Evolutionary conservation across 2,888 invertebrate genomes (phyloP).

Genomic region (Helicoverpa assulta): DNA sequence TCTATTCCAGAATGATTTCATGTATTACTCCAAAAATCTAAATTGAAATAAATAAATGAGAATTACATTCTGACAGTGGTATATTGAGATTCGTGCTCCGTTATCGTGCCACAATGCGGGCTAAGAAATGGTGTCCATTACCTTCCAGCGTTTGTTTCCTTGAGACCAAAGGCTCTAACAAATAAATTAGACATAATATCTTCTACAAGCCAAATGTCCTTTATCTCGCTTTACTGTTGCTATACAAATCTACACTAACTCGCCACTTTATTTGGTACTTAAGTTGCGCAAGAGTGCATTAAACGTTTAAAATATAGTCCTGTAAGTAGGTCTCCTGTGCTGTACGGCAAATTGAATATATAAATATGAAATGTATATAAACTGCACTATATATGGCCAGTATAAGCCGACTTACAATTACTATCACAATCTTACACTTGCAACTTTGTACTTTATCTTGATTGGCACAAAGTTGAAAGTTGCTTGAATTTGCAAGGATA

Average conservation of each 20-base stretch:
- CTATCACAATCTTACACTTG: slow-evolving; percentile 24
- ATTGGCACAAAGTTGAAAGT: slow-evolving; percentile 14
- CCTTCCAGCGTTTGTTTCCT: slow-evolving; percentile 3
- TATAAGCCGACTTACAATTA: slow-evolving; percentile 29
- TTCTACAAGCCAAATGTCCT: slow-evolving; percentile 29
- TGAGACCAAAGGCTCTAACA: slow-evolving; percentile 2
- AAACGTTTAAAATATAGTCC: slow-evolving; percentile 61
- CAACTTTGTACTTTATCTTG: slow-evolving; percentile 25
- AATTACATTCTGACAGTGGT: background rate
- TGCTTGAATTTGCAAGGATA: slow-evolving; percentile 10
- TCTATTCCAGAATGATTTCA: too few species aligned
- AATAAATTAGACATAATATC: slow-evolving; percentile 35
- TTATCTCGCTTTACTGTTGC: slow-evolving; percentile 31
- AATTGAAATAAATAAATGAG: background rate
- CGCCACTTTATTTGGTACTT: slow-evolving; percentile 54
- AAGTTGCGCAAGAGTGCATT: slow-evolving; percentile 60
- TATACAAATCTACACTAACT: slow-evolving; percentile 44
- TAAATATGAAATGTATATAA: slow-evolving; percentile 52
- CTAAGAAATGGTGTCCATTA: slow-evolving; percentile 14
- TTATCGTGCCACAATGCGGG: background rate
- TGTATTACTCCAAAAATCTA: background rate
- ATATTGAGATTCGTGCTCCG: background rate
- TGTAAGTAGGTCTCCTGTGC: slow-evolving; percentile 54
- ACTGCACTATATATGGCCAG: slow-evolving; percentile 43
- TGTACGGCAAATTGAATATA: slow-evolving; percentile 53